A percentile compares a stretch with the other conserved stretches of the same genome.
Evolutionary conservation across 2,888 invertebrate genomes (phyloP).

Genomic region (Barypeithes pellucidus): DNA sequence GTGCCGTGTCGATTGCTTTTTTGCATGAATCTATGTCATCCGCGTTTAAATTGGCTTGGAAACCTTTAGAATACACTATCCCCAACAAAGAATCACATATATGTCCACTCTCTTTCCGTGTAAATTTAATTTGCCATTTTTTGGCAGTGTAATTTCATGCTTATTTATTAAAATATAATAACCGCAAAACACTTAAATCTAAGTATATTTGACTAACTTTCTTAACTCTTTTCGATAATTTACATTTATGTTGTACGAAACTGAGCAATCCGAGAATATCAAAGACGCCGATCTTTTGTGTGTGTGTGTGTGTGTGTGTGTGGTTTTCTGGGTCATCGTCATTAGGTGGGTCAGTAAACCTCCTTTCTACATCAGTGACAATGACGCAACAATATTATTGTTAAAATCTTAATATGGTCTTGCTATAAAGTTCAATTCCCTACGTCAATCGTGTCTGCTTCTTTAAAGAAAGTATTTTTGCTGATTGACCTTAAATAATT

Average conservation of each 20-base stretch:
- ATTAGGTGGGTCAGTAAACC: constrained; percentile 46
- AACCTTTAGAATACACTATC: too few species aligned
- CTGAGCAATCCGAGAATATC: constrained; percentile 5
- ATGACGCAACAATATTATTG: constrained; percentile 45
- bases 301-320: constrained; percentile 16
- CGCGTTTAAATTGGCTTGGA: too few species aligned
- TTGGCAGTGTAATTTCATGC: too few species aligned
- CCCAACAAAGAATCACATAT: too few species aligned
- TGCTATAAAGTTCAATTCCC: not conserved
- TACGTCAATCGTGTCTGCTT: not conserved
- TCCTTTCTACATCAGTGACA: constrained; percentile 48
- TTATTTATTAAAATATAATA: too few species aligned
- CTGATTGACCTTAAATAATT: too few species aligned
- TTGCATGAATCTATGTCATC: too few species aligned
- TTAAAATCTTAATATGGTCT: constrained; percentile 28
- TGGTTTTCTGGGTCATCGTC: constrained; percentile 39
- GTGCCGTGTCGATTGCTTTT: too few species aligned
- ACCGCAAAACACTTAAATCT: not conserved
- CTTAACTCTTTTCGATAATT: not conserved
- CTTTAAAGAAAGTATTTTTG: not conserved
- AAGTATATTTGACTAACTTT: not conserved
- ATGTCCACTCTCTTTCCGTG: too few species aligned
- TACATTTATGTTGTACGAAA: not conserved
- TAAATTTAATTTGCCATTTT: too few species aligned
- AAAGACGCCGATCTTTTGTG: constrained; percentile 29